Evolutionary conservation across 2,113 vertebrate genomes (phyloP).

Genomic region (Muntiacus muntjak): DNA sequence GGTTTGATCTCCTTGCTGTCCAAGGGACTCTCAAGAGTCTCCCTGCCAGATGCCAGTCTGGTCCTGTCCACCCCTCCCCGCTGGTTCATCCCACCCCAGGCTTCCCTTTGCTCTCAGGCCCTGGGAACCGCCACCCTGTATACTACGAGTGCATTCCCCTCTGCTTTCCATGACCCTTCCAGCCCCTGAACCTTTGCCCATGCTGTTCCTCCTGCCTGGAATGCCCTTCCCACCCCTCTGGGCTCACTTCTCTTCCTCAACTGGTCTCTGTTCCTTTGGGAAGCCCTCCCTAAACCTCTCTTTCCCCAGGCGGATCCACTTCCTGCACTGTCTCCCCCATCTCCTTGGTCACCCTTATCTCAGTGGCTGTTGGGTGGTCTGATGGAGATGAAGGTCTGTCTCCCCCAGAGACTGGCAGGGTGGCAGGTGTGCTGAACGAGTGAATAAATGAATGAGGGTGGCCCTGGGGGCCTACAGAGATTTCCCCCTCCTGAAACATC

Average conservation of each 20-base stretch:
- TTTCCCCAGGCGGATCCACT: background rate
- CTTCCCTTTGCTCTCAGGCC: background rate
- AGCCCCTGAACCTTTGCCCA: background rate
- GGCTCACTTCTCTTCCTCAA: background rate
- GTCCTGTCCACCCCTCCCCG: background rate
- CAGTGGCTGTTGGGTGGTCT: background rate
- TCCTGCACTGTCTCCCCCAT: too few relatives aligned
- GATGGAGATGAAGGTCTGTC: background rate
- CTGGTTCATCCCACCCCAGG: background rate
- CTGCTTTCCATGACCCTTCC: background rate
- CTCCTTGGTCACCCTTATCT: background rate
- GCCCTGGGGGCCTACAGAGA: background rate
- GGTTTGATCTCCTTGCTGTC: too few relatives aligned
- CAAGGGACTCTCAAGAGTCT: too few relatives aligned
- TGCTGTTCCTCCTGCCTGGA: background rate
- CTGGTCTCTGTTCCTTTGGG: background rate
- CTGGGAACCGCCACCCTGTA: background rate
- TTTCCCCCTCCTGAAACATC: background rate
- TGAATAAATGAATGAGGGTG: background rate
- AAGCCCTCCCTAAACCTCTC: background rate
- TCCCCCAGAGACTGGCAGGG: background rate
- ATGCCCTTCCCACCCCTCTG: background rate
- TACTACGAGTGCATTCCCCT: fast-evolving
- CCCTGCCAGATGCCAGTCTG: background rate
- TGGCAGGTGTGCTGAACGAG: background rate